Conservation (phyloP, 2,113 vertebrate species). For the Laticauda laticaudata region DNA sequence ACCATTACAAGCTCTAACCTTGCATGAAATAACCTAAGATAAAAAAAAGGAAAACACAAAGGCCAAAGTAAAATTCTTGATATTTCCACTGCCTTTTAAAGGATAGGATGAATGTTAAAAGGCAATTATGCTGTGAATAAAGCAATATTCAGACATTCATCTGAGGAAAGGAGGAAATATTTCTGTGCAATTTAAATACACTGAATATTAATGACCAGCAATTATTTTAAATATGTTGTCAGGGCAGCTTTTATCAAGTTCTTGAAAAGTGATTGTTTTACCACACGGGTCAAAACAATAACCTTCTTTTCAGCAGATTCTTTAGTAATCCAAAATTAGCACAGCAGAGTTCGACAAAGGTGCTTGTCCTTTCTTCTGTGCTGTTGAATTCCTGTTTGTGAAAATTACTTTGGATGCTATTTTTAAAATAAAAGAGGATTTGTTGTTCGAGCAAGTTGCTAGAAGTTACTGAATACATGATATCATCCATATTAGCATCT, state of each 20-base stretch:
- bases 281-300: neutral
- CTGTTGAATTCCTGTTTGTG: neutral
- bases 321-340: neutral
- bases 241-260: neutral
- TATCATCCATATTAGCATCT: neutral
- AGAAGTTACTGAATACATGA: constrained; percentile 9
- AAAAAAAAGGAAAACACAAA: constrained; percentile 20
- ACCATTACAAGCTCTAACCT: neutral
- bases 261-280: neutral
- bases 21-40: neutral
- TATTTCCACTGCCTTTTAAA: constrained; percentile 23
- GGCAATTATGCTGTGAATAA: neutral
- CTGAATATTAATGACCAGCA: neutral
- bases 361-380: neutral
- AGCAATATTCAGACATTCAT: neutral
- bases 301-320: neutral
- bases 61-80: constrained; percentile 9
- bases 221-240: neutral
- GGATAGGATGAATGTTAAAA: constrained; percentile 9
- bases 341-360: constrained; percentile 7
- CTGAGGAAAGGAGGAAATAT: neutral
- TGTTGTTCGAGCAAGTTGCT: neutral
- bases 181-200: neutral
- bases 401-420: constrained; percentile 3
- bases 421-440: constrained; percentile 17